Conservation (phyloP, 2,888 invertebrate genomes). For the Linnaemya vulpina region DNA sequence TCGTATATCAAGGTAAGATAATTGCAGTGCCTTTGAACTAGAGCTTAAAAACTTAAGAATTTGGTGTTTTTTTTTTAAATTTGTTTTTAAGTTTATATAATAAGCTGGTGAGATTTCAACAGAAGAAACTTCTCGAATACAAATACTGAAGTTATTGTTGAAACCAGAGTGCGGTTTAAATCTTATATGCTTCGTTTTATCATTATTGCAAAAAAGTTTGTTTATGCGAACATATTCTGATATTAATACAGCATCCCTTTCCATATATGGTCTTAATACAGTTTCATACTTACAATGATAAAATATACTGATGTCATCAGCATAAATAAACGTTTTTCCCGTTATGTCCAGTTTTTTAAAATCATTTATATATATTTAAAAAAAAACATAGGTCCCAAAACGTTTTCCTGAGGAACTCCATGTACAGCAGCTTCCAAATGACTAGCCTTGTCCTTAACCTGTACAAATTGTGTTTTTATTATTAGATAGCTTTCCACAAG, state of each 20-base stretch:
- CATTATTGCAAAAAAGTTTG: not conserved
- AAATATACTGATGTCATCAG: not conserved
- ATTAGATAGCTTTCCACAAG: not conserved
- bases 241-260: not conserved
- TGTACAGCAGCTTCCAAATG: not conserved
- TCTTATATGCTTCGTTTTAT: not conserved
- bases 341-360: not conserved
- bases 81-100: too few species aligned
- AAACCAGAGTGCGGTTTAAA: not conserved
- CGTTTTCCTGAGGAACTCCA: slow-evolving; percentile 1
- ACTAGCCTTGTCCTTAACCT: not conserved
- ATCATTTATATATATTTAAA: slow-evolving; percentile 1
- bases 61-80: too few species aligned
- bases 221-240: not conserved
- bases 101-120: too few species aligned
- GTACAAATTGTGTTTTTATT: not conserved
- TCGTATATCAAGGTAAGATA: too few species aligned
- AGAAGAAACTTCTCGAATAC: too few species aligned
- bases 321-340: slow-evolving; percentile 1
- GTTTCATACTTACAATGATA: not conserved
- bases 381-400: not conserved
- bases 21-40: too few species aligned
- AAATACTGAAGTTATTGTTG: not conserved
- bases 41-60: too few species aligned
- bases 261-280: not conserved